Evolutionary conservation across 2,113 vertebrate genomes (phyloP).

Genomic region (Leiothrix lutea): DNA sequence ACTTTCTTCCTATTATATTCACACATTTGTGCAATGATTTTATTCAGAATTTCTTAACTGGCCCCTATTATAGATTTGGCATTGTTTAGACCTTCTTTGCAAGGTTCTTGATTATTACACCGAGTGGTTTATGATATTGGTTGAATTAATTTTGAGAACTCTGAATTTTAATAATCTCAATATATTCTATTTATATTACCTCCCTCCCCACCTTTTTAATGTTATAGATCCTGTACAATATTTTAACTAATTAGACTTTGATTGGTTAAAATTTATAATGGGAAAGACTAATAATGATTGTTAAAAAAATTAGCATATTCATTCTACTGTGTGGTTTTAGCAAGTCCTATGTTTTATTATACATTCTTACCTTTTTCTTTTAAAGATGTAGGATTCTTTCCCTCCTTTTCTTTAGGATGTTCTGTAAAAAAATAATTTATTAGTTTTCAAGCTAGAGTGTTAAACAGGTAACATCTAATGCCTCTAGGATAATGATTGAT

Average conservation of each 20-base stretch:
- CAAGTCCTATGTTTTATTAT: neutral
- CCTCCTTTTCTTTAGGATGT: slow-evolving; percentile 10
- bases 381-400: slow-evolving; percentile 18
- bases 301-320: neutral
- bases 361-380: slow-evolving; percentile 47
- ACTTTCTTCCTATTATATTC: neutral
- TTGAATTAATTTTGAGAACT: neutral
- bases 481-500: neutral
- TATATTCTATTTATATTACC: neutral
- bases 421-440: slow-evolving; percentile 18
- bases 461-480: neutral
- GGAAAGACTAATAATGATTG: neutral
- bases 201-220: neutral
- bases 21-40: neutral
- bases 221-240: neutral
- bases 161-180: neutral
- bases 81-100: neutral
- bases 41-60: neutral
- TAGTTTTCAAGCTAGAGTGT: neutral
- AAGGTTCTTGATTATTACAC: neutral
- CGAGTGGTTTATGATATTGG: neutral
- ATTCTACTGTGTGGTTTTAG: neutral
- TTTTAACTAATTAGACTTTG: neutral
- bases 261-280: neutral
- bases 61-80: neutral